A percentile compares a stretch with the other conserved stretches of the same genome.
These are phyloP conservation scores for Orchestia grillus DNA, from an alignment of 1,140 invertebrate genomes.

Conservation along the genomic window DNA sequence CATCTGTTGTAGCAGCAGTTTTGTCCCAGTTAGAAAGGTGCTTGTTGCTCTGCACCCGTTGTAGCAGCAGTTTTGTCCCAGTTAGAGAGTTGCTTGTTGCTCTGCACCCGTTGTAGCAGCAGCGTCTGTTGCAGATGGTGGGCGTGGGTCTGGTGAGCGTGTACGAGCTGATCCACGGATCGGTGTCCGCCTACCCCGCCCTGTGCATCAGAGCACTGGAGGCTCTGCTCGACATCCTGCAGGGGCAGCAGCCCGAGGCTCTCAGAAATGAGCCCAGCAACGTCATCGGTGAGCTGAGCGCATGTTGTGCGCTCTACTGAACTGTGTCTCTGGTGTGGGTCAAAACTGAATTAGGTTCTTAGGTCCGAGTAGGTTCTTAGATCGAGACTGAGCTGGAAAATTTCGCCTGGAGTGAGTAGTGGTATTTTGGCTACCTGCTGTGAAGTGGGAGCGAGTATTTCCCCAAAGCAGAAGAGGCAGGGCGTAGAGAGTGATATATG, in stretches of 20 bases:
- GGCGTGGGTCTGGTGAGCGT: slow-evolving; percentile 90
- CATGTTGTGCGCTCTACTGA: not conserved
- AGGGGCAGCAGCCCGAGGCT: slow-evolving; percentile 90
- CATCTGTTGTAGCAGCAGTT: not conserved
- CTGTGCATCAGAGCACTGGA: slow-evolving; percentile 89
- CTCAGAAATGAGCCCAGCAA: slow-evolving; percentile 81
- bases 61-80: not conserved
- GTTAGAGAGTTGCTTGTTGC: not conserved
- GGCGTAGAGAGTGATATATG: no score
- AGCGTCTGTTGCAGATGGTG: slow-evolving; percentile 79
- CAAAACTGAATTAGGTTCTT: no score
- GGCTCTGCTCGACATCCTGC: slow-evolving; percentile 90
- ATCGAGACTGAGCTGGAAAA: no score
- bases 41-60: slow-evolving; percentile 24
- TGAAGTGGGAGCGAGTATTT: no score
- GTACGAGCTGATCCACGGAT: slow-evolving; percentile 91
- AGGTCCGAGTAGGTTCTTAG: no score
- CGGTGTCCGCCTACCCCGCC: slow-evolving; percentile 82
- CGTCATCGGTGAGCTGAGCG: slow-evolving; percentile 77
- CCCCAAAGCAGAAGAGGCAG: no score
- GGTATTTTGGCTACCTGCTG: no score
- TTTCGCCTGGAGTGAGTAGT: no score
- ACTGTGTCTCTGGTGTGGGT: no score
- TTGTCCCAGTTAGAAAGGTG: no score
- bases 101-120: not conserved